A percentile compares a stretch with the other conserved stretches of the same genome.
Evolutionary conservation across 1,140 invertebrate species (phyloP).

Genomic region (Drosophila subpulchrella): DNA sequence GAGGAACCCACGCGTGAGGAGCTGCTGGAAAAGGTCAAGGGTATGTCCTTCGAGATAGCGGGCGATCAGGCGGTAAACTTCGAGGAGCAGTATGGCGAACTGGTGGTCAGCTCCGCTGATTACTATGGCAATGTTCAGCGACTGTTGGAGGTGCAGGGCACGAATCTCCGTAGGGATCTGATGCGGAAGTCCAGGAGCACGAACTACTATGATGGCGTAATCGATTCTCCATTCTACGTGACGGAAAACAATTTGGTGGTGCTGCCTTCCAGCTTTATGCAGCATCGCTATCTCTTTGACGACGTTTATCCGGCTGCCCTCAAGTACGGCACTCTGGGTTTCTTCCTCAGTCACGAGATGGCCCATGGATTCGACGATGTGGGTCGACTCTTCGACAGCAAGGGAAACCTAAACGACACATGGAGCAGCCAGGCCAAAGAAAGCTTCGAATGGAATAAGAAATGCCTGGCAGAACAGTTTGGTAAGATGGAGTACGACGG

Average conservation of each 20-base stretch:
- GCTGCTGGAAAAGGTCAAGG: conserved; percentile 62
- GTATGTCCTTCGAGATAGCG: conserved; percentile 63
- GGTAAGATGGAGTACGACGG: conserved; percentile 88
- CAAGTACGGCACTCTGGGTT: conserved; percentile 98
- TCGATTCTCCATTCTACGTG: conserved; percentile 96
- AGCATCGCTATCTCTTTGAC: conserved; percentile 96
- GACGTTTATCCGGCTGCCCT: conserved; percentile 92
- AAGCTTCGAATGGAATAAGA: conserved; percentile 93
- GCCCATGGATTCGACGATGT: conserved; percentile 89
- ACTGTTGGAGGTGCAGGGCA: conserved; percentile 89
- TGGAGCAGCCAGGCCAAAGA: conserved; percentile 95
- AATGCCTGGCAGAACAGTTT: conserved; percentile 97
- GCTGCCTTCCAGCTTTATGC: conserved; percentile 97
- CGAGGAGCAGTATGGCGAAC: conserved; percentile 84
- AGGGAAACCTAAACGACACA: conserved; percentile 90
- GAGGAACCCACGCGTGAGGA: conserved; percentile 38
- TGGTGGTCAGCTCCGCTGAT: conserved; percentile 88
- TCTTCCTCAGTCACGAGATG: conserved; percentile 90
- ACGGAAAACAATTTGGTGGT: conserved; percentile 98
- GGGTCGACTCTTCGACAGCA: conserved; percentile 88
- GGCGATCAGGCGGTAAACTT: conserved; percentile 50
- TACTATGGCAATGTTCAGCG: conserved; percentile 95
- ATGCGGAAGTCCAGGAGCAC: conserved; percentile 89
- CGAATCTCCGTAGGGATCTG: conserved; percentile 88
- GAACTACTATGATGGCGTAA: conserved; percentile 93